Percentiles rank a stretch among this genome's conserved stretches.
Evolutionary conservation across 2,797 vertebrate species (phyloP).

Genomic region (Discoglossus pictus): DNA sequence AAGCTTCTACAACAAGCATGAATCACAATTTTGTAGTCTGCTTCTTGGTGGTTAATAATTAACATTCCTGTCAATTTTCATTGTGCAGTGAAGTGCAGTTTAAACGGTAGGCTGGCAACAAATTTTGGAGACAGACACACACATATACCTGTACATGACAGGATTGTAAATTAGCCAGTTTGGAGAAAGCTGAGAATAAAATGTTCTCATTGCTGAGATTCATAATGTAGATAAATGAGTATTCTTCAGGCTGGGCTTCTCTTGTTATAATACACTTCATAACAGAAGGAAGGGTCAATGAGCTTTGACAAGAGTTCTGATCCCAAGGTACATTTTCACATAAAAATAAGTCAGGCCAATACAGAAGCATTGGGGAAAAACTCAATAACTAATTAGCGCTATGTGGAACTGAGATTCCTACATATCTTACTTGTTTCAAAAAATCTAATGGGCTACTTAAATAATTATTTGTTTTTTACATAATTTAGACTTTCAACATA

Average conservation of each 20-base stretch:
- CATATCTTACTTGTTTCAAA: too few relatives aligned
- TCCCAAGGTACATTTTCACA: slow-evolving; percentile 32
- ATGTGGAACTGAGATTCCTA: slow-evolving; percentile 7
- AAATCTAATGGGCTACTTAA: too few relatives aligned
- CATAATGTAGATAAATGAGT: slow-evolving; percentile 3
- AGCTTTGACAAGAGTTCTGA: slow-evolving; percentile 9
- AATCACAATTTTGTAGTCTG: slow-evolving; percentile 59
- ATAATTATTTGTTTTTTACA: too few relatives aligned
- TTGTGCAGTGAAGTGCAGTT: slow-evolving; percentile 44
- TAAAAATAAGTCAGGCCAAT: slow-evolving; percentile 30
- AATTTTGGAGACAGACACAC: slow-evolving; percentile 12
- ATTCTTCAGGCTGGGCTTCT: slow-evolving; percentile 32
- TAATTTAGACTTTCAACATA: too few relatives aligned
- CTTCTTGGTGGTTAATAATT: slow-evolving; percentile 59
- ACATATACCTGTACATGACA: slow-evolving; percentile 29
- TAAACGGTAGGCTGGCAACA: slow-evolving; percentile 50
- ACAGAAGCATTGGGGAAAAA: slow-evolving; percentile 19
- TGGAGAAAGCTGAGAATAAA: slow-evolving; percentile 11
- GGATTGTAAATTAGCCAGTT: slow-evolving; percentile 36
- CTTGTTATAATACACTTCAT: slow-evolving; percentile 5
- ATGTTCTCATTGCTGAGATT: slow-evolving; percentile 16
- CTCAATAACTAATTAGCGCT: slow-evolving; percentile 26
- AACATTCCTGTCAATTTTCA: slow-evolving; percentile 56
- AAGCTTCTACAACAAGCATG: slow-evolving; percentile 57
- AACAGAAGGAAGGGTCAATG: slow-evolving; percentile 29